Base-by-base conservation (phyloP, 2,888 invertebrate genomes). In the Notodromas monacha region DNA sequence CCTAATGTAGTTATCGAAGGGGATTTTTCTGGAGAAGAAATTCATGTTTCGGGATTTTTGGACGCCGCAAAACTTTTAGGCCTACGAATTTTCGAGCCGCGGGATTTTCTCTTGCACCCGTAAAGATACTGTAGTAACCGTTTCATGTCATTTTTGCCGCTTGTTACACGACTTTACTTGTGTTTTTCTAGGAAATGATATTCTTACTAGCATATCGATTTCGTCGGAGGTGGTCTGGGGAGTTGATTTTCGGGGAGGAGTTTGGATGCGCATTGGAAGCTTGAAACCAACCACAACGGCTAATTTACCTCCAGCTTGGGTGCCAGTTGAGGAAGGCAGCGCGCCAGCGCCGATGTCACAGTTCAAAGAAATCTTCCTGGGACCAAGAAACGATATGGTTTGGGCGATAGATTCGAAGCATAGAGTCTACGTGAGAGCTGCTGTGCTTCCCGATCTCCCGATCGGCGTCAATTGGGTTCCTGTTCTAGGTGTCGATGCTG, bases 381-480 rank as follows among this genome's bases (percentile, higher is more conserved):
- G 49, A 6, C 43, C 47, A 10, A 41, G 41, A 16, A 42, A 42
- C 2, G 42, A 39, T 32, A 47, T 49, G 42, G 50, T 57, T 2
- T 57, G 57, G 57, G 56, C 53, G 1, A 38, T 56, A 15, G 56
- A 57, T 40, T 48, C 45, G 29, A 44, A 44, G 16, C 41, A 45
- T 12, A 48, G 49, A 37, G 46, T 55, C 3, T 57, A 54, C 39
- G 54, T 51, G 1, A 41, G 57, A 34, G 46, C 49, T 36, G 55
- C 50, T 3, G 47, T 56, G 12, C 50, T 50, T 33, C 48, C 49
- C 12, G 46, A 48, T 28, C 46, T 51, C 39, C 54, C 51, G 3
- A 46, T 56, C 30, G 57, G 57, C n/a, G 45, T 46, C 15, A 46
- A 47, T 16, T 57, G 57, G 57, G 44, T 52, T n/a, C 43, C 46